Evolutionary conservation across 1,140 invertebrate genomes (phyloP).

Genomic region (Rhopalosiphum maidis): DNA sequence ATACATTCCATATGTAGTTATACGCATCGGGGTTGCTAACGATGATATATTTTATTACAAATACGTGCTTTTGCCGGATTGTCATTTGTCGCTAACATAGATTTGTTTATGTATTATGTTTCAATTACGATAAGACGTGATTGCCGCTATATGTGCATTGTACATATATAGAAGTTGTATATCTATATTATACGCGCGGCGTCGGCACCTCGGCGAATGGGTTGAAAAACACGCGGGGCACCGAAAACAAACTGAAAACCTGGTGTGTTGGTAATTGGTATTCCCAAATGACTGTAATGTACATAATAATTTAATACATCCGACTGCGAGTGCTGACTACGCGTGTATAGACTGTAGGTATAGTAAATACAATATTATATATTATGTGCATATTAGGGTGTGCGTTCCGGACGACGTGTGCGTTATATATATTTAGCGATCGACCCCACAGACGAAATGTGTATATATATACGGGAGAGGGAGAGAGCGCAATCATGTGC

Average conservation of each 20-base stretch:
- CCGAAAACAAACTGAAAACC: background rate
- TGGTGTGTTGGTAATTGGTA: slow-evolving; percentile 16
- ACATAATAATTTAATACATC: slow-evolving; percentile 7
- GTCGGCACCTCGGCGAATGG: background rate
- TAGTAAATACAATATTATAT: background rate
- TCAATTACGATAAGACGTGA: slow-evolving; percentile 18
- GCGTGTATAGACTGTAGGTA: background rate
- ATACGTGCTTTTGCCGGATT: background rate
- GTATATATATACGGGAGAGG: background rate
- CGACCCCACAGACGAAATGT: background rate
- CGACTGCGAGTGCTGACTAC: background rate
- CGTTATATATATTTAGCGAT: background rate
- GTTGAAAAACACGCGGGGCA: background rate
- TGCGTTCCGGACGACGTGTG: background rate
- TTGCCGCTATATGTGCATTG: background rate
- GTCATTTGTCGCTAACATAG: background rate
- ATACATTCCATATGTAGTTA: no score
- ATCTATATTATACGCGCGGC: background rate
- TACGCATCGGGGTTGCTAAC: background rate
- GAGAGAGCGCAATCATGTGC: background rate
- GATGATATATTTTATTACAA: background rate
- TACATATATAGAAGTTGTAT: background rate
- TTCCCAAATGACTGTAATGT: slow-evolving; percentile 26
- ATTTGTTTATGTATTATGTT: background rate
- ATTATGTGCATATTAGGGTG: background rate